Evolutionary conservation across 2,113 vertebrate genomes (phyloP).

Genomic region (Reinhardtius hippoglossoides): DNA sequence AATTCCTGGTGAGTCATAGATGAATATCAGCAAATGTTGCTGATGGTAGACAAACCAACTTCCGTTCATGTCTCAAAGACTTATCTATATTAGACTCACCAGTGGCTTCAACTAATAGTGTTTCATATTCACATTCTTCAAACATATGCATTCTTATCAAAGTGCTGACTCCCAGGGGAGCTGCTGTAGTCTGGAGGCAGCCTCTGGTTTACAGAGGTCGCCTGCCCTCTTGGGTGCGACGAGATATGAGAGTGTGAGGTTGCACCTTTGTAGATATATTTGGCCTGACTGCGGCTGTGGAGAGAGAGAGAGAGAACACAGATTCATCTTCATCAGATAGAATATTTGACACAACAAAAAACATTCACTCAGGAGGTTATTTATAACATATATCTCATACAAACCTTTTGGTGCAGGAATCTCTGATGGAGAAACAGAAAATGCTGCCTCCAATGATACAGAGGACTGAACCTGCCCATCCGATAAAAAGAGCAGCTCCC

Average conservation of each 20-base stretch:
- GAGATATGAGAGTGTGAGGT: slow-evolving; percentile 86
- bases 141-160: slow-evolving; percentile 85
- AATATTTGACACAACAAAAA: neutral
- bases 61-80: no score
- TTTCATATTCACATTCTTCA: slow-evolving; percentile 61
- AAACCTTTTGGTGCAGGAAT: slow-evolving; percentile 73
- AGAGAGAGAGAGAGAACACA: slow-evolving; percentile 43
- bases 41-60: slow-evolving; percentile 14
- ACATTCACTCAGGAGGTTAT: neutral
- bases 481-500: slow-evolving; percentile 85
- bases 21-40: slow-evolving; percentile 15
- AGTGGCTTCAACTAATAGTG: no score
- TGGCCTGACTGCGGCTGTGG: slow-evolving; percentile 64
- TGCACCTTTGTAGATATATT: slow-evolving; percentile 83
- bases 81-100: no score
- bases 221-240: slow-evolving; percentile 81
- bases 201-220: slow-evolving; percentile 74
- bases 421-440: slow-evolving; percentile 80
- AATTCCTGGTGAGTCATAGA: neutral
- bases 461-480: slow-evolving; percentile 84
- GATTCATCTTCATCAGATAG: slow-evolving; percentile 4
- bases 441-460: slow-evolving; percentile 81
- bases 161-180: slow-evolving; percentile 76
- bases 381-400: slow-evolving; percentile 7
- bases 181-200: slow-evolving; percentile 69